Evolutionary conservation across 2,797 vertebrate genomes (phyloP), one percentile per base, ranked within the genome.

Genomic region (Chelidonichthys spinosus): DNA sequence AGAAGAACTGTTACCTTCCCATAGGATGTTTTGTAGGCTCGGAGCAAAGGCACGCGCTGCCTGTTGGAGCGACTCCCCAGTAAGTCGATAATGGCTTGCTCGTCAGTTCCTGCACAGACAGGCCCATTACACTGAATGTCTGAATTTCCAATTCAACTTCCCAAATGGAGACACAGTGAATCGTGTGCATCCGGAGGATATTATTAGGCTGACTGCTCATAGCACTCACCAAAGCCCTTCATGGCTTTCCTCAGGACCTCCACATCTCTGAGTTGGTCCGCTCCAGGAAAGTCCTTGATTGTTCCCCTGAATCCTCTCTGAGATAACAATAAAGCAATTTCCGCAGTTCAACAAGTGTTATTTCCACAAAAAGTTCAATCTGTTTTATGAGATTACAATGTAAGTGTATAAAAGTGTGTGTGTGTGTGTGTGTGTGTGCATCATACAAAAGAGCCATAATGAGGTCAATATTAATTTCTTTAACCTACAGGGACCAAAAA

Each of bases 171-270:
- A 74, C 59, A 36, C 3, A 50, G 35, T 37, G 17, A n/a, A 17
- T 58, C 33, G 11, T 40, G 60, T 62, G 5, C 10, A 67, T n/a
- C 35, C 0, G 2, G 39, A 50, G 7, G 35, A 69, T 54, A 55
- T 55, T 11, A 44, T 44, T 55, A 44, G 3, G 0, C 2, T 42
- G 13, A 72, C 15, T 15, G 17, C 46, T 2, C 1, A 63, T 5
- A 74, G 54, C 14, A 88, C 96, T 96, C 78, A 99, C 98, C 97
- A 1, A 99, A 97, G 49, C 98, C 98, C 72, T 99, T 99, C 98
- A 99, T 99, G 36, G 98, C 98, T 84, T 99, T 99, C 83, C 98
- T 95, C 67, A 99, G 94, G 63, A 98, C 97, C 80, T 99, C 98
- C 0, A 93, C 96, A n/a, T 99, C 98, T 85, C 84, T 95, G 47